Conservation (phyloP, 2,113 vertebrate genomes). For the Dendropsophus ebraccatus region DNA sequence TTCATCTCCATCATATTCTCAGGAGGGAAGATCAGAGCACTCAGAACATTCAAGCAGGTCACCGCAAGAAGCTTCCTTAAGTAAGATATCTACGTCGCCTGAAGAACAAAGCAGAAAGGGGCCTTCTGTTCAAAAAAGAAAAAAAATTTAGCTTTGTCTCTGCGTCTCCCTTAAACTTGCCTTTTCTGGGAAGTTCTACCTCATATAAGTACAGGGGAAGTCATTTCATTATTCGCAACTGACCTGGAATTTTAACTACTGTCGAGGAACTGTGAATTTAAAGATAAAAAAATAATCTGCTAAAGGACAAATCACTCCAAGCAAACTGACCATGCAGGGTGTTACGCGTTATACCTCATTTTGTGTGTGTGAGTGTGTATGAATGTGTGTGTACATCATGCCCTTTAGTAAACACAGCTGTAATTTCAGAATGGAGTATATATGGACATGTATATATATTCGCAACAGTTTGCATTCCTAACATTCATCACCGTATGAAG, state of each 20-base stretch:
- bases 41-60: constrained; percentile 78
- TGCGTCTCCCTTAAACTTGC: constrained; percentile 64
- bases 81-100: constrained; percentile 79
- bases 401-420: constrained; percentile 36
- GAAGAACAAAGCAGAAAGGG: constrained; percentile 88
- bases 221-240: constrained; percentile 74
- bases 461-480: constrained; percentile 58
- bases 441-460: constrained; percentile 57
- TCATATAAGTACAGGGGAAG: constrained; percentile 80
- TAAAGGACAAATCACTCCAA: constrained; percentile 78
- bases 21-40: constrained; percentile 73
- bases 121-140: constrained; percentile 88
- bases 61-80: constrained; percentile 79
- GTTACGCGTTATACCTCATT: constrained; percentile 65
- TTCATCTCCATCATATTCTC: constrained; percentile 67
- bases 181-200: constrained; percentile 78
- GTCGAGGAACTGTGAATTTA: constrained; percentile 75
- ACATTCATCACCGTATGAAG: constrained; percentile 62
- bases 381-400: constrained; percentile 47
- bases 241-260: constrained; percentile 79
- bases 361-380: constrained; percentile 50
- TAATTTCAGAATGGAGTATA: constrained; percentile 59
- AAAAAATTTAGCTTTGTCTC: constrained; percentile 82
- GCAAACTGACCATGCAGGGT: constrained; percentile 72
- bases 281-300: constrained; percentile 27